phyloP scores from a whole-genome alignment of 1,140 invertebrate genomes.

The Triops longicaudatus region DNA sequence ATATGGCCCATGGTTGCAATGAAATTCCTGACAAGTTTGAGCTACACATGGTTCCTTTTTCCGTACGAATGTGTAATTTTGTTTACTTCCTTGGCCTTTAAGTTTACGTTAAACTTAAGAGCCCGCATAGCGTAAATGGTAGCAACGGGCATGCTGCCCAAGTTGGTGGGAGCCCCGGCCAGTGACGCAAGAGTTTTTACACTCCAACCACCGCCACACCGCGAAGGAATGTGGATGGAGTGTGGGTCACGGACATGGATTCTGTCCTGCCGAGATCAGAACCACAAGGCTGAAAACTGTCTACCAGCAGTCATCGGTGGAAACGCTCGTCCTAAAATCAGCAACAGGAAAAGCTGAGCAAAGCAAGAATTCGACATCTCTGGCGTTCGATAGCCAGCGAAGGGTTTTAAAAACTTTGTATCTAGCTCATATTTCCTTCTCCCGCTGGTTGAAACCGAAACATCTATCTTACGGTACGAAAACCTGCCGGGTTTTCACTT shows the following conservation, averaged over 20 bases:
- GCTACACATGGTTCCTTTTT: neutral
- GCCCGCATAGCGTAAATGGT: neutral
- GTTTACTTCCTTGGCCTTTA: neutral
- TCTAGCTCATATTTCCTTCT: neutral
- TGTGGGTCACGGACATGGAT: constrained; percentile 10
- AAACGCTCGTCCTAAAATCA: neutral
- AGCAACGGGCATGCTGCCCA: neutral
- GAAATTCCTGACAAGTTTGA: neutral
- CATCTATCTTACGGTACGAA: neutral
- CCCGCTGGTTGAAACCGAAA: neutral
- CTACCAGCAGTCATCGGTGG: neutral
- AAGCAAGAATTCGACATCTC: neutral
- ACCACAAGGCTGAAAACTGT: constrained; percentile 2
- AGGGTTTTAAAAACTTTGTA: neutral
- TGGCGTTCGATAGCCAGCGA: neutral
- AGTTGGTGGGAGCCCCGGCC: neutral
- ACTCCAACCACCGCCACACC: neutral
- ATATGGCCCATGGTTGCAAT: neutral
- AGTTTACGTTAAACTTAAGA: neutral
- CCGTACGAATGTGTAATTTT: neutral
- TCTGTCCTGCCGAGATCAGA: neutral
- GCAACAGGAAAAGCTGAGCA: constrained; percentile 3
- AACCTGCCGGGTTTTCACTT: neutral
- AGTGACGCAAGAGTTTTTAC: neutral
- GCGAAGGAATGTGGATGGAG: constrained; percentile 8